phyloP scores from a whole-genome alignment of 2,113 vertebrate genomes.

The Oenanthe oenanthe region DNA sequence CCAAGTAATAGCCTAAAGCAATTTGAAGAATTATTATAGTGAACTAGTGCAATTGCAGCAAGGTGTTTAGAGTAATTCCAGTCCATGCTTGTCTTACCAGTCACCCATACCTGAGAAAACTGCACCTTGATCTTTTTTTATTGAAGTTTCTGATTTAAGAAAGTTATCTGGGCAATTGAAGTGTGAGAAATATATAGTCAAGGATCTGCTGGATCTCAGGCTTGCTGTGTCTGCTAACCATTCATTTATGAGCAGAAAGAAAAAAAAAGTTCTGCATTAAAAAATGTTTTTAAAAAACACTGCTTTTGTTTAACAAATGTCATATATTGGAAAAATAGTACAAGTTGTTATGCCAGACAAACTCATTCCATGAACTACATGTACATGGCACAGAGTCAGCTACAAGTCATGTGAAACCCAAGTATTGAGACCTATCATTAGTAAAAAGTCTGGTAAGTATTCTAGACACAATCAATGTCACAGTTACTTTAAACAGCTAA shows the following conservation, averaged over 20 bases:
- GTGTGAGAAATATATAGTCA: not conserved
- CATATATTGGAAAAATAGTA: not conserved
- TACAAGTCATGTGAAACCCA: not conserved
- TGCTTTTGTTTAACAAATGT: not conserved
- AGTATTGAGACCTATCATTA: not conserved
- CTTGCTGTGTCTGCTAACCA: not conserved
- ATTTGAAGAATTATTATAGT: not conserved
- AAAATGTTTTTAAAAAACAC: not conserved
- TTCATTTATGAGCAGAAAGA: not conserved
- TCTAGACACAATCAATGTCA: not conserved
- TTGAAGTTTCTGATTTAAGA: not conserved
- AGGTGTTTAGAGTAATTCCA: not conserved
- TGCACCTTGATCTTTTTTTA: not conserved
- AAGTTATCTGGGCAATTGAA: not conserved
- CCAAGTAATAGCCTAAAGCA: slow-evolving; percentile 18
- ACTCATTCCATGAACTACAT: not conserved
- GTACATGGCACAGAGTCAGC: not conserved
- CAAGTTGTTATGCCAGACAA: not conserved
- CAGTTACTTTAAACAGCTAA: not conserved
- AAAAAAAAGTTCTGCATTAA: not conserved
- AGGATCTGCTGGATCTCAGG: not conserved
- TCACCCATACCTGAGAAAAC: not conserved
- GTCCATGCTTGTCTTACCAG: not conserved
- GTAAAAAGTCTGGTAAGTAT: not conserved
- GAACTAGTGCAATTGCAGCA: not conserved